Percentiles rank a stretch among this genome's conserved stretches.
Evolutionary conservation across 35 echinoderm and acorn worm species (phyloP).

Genomic region (Chiridota heheva): DNA sequence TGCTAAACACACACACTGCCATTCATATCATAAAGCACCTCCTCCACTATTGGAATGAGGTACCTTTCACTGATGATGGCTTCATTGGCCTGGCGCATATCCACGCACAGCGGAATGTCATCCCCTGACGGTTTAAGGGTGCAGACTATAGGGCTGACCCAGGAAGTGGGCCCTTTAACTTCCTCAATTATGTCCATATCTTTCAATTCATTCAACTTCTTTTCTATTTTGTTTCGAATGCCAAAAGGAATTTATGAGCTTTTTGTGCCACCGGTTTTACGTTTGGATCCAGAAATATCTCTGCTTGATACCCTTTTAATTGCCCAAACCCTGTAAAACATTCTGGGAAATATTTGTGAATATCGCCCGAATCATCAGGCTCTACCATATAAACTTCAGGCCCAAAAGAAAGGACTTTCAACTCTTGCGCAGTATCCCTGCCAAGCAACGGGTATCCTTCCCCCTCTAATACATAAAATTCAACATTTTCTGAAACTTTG

Average conservation of each 20-base stretch:
- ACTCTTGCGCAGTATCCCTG: neutral
- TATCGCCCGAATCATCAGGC: too few relatives aligned
- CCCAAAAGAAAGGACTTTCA: neutral
- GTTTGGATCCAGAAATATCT: constrained; percentile 17
- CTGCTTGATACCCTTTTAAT: constrained; percentile 2
- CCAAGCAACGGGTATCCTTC: neutral
- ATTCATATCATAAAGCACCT: constrained; percentile 21
- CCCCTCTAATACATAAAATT: constrained; percentile 26
- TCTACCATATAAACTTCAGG: too few relatives aligned
- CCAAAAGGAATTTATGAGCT: constrained; percentile 28
- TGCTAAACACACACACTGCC: neutral
- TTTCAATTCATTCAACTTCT: constrained; percentile 6
- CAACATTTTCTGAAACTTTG: neutral
- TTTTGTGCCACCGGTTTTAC: constrained; percentile 16
- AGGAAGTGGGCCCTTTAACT: constrained; percentile 12
- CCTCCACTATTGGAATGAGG: constrained; percentile 35
- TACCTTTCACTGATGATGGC: constrained; percentile 35
- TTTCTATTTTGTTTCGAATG: neutral
- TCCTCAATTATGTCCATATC: constrained; percentile 6
- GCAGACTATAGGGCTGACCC: constrained; percentile 30
- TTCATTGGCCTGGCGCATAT: constrained; percentile 39
- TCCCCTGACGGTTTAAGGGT: constrained; percentile 17
- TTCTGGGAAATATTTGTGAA: neutral
- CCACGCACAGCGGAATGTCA: constrained; percentile 37
- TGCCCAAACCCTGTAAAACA: constrained; percentile 21